Evolutionary conservation across 92 coral and sea anemone genomes (phyloP).

Genomic region (Zoanthus sansibaricus): DNA sequence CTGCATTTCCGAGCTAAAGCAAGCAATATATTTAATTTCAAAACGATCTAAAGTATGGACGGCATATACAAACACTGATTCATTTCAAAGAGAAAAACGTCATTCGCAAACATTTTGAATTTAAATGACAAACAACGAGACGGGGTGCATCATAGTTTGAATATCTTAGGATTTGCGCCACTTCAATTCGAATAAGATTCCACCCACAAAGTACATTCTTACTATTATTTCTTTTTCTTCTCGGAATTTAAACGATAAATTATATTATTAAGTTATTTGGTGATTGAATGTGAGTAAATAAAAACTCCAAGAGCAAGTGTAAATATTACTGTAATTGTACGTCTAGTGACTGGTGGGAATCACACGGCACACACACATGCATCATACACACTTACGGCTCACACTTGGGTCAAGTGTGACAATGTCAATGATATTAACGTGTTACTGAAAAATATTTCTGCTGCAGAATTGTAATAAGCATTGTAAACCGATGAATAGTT

Average conservation of each 20-base stretch:
- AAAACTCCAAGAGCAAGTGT: no score
- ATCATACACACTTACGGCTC: no score
- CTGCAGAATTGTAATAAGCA: background rate
- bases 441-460: background rate
- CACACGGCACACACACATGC: no score
- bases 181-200: background rate
- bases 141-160: slow-evolving; percentile 1
- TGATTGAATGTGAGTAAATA: background rate
- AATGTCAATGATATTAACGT: background rate
- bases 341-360: no score
- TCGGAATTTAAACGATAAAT: background rate
- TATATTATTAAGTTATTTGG: background rate
- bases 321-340: no score
- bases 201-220: background rate
- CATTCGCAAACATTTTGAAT: background rate
- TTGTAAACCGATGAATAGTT: background rate
- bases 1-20: background rate
- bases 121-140: slow-evolving; percentile 5
- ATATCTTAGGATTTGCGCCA: background rate
- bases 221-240: background rate
- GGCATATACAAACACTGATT: background rate
- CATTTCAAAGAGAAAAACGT: background rate
- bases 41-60: slow-evolving; percentile 5
- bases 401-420: background rate
- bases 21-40: slow-evolving; percentile 1